phyloP scores from a whole-genome alignment of 2,888 invertebrate species.

The Aethes cnicana region DNA sequence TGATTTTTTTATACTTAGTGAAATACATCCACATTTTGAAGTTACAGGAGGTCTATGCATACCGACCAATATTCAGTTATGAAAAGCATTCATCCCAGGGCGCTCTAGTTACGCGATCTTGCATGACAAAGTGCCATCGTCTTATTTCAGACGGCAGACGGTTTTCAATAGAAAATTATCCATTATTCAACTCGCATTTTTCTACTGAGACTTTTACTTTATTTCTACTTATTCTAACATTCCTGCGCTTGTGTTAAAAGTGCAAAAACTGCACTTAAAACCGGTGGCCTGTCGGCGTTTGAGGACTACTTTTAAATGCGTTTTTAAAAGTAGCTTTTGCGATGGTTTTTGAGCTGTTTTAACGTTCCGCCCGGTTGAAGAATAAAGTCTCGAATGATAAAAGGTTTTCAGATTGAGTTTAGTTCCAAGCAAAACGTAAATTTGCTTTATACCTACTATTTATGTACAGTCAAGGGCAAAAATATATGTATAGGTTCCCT shows the following conservation, averaged over 20 bases:
- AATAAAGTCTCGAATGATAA: conserved; percentile 20
- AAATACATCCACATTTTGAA: no score
- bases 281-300: conserved; percentile 26
- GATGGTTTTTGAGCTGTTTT: conserved; percentile 25
- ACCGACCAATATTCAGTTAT: background rate
- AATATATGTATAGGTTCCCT: no score
- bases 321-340: conserved; percentile 29
- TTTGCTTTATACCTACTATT: no score
- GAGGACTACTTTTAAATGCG: conserved; percentile 29
- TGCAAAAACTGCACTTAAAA: conserved; percentile 27
- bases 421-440: background rate
- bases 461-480: no score
- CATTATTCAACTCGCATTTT: conserved; percentile 31
- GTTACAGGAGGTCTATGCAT: background rate
- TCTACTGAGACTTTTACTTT: conserved; percentile 28
- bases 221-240: conserved; percentile 30
- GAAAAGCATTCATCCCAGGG: background rate
- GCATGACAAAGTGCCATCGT: conserved; percentile 31
- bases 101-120: conserved; percentile 9
- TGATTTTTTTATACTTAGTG: no score
- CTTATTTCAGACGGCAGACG: conserved; percentile 26
- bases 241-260: conserved; percentile 28
- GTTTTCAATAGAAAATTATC: conserved; percentile 32
- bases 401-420: conserved; percentile 16
- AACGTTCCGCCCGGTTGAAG: conserved; percentile 19